phyloP scores from a whole-genome alignment of 1,140 invertebrate genomes.

The Anadara kagoshimensis region DNA sequence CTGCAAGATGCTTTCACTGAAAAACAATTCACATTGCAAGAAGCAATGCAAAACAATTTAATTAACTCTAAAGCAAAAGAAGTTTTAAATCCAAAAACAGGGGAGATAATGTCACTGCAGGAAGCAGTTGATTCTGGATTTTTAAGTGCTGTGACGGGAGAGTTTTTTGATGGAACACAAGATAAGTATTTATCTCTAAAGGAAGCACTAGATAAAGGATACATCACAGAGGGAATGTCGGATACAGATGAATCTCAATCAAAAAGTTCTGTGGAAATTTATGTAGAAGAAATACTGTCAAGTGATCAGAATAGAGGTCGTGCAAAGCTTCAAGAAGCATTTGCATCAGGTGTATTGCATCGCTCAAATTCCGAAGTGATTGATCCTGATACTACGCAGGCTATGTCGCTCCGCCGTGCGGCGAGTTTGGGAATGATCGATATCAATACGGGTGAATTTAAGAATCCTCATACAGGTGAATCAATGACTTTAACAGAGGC shows the following conservation, averaged over 20 bases:
- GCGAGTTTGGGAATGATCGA: constrained; percentile 76
- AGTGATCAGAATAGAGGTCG: constrained; percentile 53
- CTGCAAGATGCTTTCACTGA: constrained; percentile 83
- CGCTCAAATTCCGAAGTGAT: constrained; percentile 67
- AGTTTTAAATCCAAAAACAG: constrained; percentile 50
- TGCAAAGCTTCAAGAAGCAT: constrained; percentile 63
- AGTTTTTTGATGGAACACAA: constrained; percentile 51
- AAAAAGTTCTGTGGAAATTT: constrained; percentile 62
- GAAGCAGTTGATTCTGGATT: constrained; percentile 82
- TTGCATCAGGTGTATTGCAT: constrained; percentile 62
- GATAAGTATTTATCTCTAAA: constrained; percentile 33
- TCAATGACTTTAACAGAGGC: constrained; percentile 87
- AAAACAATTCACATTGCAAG: constrained; percentile 69
- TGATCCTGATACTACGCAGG: constrained; percentile 65
- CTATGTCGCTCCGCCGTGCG: constrained; percentile 64
- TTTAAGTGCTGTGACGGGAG: constrained; percentile 84
- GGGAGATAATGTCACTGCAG: constrained; percentile 44
- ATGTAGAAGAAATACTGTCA: constrained; percentile 61
- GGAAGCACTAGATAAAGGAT: constrained; percentile 35
- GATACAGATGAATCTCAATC: constrained; percentile 19
- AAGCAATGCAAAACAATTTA: constrained; percentile 81
- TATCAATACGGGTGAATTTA: constrained; percentile 84
- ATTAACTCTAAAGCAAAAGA: constrained; percentile 53
- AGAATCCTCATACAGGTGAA: constrained; percentile 88
- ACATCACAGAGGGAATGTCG: constrained; percentile 20